These are phyloP conservation scores for Mesochorus sp. DNA, from an alignment of 2,888 invertebrate genomes.

Conservation along the genomic window DNA sequence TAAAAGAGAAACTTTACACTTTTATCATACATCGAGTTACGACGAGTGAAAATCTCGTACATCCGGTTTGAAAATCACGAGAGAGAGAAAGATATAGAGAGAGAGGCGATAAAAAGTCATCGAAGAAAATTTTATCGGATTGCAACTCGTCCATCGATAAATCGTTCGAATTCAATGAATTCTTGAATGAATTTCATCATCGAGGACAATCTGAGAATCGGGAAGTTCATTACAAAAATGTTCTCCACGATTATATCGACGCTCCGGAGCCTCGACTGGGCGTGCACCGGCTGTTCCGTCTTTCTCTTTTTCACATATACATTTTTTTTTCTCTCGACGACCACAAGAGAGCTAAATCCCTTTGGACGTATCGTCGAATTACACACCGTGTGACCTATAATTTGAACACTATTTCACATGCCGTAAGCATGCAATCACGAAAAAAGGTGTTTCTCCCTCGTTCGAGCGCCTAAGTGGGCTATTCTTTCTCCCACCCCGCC, in stretches of 20 bases:
- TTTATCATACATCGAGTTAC: conserved; percentile 14
- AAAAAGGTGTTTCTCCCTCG: conserved; percentile 74
- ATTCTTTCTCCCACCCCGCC: not conserved
- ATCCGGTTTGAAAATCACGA: too few relatives aligned
- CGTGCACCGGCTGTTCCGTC: conserved; percentile 55
- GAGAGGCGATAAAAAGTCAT: too few relatives aligned
- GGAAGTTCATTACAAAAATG: too few relatives aligned
- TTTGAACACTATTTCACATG: conserved; percentile 79
- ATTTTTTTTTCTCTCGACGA: conserved; percentile 20
- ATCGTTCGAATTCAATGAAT: not conserved
- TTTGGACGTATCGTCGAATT: conserved; percentile 72
- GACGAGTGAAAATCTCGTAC: not conserved
- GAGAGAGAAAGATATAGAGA: too few relatives aligned
- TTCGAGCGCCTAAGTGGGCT: conserved; percentile 54
- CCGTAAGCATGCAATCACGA: conserved; percentile 78
- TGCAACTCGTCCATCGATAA: not conserved
- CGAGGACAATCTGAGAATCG: too few relatives aligned
- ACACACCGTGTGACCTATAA: conserved; percentile 75
- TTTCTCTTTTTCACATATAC: conserved; percentile 22
- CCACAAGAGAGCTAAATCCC: conserved; percentile 41
- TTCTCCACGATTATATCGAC: too few relatives aligned
- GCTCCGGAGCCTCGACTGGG: too few relatives aligned
- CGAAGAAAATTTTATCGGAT: too few relatives aligned
- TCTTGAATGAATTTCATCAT: conserved; percentile 17
- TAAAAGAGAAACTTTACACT: conserved; percentile 51